These are phyloP conservation scores for Laticauda colubrina DNA, from an alignment of 2,113 vertebrate species.

Conservation along the genomic window DNA sequence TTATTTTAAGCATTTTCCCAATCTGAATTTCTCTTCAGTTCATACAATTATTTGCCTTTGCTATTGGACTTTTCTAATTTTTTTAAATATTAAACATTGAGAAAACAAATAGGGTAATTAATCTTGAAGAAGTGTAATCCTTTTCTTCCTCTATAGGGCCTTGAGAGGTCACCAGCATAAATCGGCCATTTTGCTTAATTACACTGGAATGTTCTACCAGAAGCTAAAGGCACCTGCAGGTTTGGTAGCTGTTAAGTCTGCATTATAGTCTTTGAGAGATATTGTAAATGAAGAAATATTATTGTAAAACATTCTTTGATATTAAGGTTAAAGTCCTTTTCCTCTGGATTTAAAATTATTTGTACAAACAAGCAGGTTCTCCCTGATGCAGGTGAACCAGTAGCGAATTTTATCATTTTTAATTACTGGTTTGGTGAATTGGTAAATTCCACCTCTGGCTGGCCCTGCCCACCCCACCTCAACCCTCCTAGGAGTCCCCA, in stretches of 20 bases:
- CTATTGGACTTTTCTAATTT: neutral
- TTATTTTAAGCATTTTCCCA: neutral
- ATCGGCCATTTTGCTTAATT: neutral
- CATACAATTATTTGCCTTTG: neutral
- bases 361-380: neutral
- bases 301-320: neutral
- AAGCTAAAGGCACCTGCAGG: neutral
- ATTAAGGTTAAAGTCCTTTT: neutral
- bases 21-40: neutral
- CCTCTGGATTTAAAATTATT: neutral
- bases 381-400: too few species aligned
- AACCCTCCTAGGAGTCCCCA: too few species aligned
- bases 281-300: neutral
- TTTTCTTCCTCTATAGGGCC: neutral
- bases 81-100: neutral
- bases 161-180: neutral
- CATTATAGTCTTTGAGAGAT: neutral
- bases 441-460: too few species aligned
- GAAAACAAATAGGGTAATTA: neutral
- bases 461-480: too few species aligned
- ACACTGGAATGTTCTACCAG: neutral
- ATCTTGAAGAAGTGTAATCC: neutral
- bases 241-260: neutral
- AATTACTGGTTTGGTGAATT: too few species aligned
- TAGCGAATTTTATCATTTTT: too few species aligned